Conservation (phyloP, 2,113 vertebrate species). For the Pteruthius melanotis region DNA sequence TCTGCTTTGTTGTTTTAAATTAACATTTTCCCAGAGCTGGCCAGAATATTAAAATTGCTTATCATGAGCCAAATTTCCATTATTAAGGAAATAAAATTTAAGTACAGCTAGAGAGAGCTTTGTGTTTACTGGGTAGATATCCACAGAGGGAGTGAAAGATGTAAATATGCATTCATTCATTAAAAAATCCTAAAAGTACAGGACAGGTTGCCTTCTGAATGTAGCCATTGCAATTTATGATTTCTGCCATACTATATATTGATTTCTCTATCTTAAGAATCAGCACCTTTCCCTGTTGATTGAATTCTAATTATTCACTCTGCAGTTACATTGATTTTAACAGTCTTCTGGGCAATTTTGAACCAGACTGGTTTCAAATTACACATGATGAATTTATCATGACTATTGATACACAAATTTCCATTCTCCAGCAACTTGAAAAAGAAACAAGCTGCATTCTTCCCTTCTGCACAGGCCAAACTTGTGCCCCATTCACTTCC, state of each 20-base stretch:
- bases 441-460: not conserved
- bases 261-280: constrained; percentile 20
- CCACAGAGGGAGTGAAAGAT: not conserved
- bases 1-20: not conserved
- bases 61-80: not conserved
- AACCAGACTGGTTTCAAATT: constrained; percentile 2
- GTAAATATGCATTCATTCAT: not conserved
- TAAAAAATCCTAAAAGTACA: not conserved
- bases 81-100: not conserved
- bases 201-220: not conserved
- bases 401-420: not conserved
- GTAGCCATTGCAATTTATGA: not conserved
- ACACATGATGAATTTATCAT: constrained; percentile 21
- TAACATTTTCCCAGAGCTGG: not conserved
- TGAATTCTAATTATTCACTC: constrained; percentile 20
- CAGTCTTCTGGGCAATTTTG: not conserved
- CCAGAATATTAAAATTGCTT: not conserved
- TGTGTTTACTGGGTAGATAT: not conserved
- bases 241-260: constrained; percentile 8
- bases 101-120: not conserved
- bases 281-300: not conserved
- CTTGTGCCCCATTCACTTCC: not conserved
- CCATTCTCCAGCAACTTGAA: not conserved
- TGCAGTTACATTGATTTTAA: constrained; percentile 18
- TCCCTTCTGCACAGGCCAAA: not conserved